Evolutionary conservation across 1,140 invertebrate genomes (phyloP).

Genomic region (Cotesia glomerata): DNA sequence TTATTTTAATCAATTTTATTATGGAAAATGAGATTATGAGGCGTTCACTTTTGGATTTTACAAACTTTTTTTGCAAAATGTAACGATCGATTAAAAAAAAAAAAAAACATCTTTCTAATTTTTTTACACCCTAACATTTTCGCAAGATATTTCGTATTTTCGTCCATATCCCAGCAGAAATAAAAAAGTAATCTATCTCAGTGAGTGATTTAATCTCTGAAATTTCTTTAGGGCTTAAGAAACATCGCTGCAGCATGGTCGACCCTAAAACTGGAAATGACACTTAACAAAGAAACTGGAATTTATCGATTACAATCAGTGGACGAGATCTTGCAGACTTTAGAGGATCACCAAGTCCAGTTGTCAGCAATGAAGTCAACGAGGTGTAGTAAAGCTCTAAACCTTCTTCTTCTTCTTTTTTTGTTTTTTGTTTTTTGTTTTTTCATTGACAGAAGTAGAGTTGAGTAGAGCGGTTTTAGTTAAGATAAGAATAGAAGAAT

Average conservation of each 20-base stretch:
- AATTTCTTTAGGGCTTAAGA: slow-evolving; percentile 66
- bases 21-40: no score
- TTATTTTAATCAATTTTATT: no score
- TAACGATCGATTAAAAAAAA: no score
- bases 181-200: neutral
- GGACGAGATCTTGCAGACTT: slow-evolving; percentile 74
- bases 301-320: slow-evolving; percentile 68
- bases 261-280: slow-evolving; percentile 73
- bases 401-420: neutral
- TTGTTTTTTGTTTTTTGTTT: neutral
- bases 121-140: no score
- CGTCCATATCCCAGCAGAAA: neutral
- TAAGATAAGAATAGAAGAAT: neutral
- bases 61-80: no score
- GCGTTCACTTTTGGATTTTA: no score
- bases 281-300: slow-evolving; percentile 72
- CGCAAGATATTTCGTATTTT: no score
- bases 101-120: no score
- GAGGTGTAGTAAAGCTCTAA: slow-evolving; percentile 45
- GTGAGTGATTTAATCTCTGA: neutral
- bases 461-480: neutral
- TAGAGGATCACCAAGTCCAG: slow-evolving; percentile 78
- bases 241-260: slow-evolving; percentile 76
- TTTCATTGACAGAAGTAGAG: neutral
- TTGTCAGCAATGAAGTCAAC: slow-evolving; percentile 85